phyloP scores from a whole-genome alignment of 2,113 vertebrate genomes.

The Shinisaurus crocodilurus region DNA sequence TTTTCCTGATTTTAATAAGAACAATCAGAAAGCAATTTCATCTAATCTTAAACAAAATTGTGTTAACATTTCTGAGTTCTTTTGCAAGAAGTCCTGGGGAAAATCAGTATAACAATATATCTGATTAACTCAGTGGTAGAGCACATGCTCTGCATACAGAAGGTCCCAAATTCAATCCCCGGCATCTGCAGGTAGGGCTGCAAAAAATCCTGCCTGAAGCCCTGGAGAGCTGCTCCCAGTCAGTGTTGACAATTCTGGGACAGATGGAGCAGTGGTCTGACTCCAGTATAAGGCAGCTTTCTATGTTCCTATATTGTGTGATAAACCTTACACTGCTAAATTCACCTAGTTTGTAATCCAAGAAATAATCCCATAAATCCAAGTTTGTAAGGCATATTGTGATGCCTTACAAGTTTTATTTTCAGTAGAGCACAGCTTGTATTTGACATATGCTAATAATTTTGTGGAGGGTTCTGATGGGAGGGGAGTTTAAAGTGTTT shows the following conservation, averaged over 20 bases:
- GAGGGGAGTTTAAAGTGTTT: neutral
- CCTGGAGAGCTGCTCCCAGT: too few relatives aligned
- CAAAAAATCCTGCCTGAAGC: too few relatives aligned
- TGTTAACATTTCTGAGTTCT: neutral
- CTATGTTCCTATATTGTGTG: neutral
- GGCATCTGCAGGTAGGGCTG: too few relatives aligned
- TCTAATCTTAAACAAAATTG: slow-evolving; percentile 11
- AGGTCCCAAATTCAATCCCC: too few relatives aligned
- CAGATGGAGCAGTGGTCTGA: too few relatives aligned
- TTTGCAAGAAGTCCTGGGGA: neutral
- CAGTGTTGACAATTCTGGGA: too few relatives aligned
- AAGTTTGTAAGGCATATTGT: neutral
- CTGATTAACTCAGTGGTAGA: neutral
- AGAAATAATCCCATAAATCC: neutral
- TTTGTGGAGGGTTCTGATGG: neutral
- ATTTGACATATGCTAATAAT: neutral
- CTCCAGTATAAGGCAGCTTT: too few relatives aligned
- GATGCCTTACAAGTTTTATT: neutral
- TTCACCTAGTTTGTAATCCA: neutral
- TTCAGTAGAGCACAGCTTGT: neutral
- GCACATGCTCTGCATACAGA: too few relatives aligned
- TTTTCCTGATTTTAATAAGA: slow-evolving; percentile 21
- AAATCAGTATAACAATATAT: neutral
- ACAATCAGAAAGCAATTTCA: neutral
- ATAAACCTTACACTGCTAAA: neutral